Evolutionary conservation across 2,888 invertebrate genomes (phyloP).

Genomic region (Bembecia ichneumoniformis): DNA sequence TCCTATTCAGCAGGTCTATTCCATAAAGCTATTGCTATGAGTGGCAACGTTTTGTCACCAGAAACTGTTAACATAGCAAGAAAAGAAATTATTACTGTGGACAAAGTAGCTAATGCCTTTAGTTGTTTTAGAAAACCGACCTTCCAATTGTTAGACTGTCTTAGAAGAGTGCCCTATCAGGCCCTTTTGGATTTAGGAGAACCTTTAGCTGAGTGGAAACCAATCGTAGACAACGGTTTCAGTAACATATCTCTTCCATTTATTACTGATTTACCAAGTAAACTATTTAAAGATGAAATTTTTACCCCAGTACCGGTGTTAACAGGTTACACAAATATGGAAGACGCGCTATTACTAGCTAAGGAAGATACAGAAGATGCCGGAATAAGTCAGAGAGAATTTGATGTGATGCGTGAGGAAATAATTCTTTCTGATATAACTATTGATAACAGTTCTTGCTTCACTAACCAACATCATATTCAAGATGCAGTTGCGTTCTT

Average conservation of each 20-base stretch:
- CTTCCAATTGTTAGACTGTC: conserved; percentile 76
- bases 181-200: conserved; percentile 75
- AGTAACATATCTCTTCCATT: conserved; percentile 78
- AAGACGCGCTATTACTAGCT: conserved; percentile 78
- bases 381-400: conserved; percentile 73
- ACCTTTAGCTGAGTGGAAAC: conserved; percentile 78
- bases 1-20: conserved; percentile 78
- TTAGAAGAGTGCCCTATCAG: conserved; percentile 74
- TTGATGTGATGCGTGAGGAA: conserved; percentile 76
- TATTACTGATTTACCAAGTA: conserved; percentile 77
- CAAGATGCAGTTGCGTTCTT: conserved; percentile 83
- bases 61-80: conserved; percentile 75
- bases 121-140: conserved; percentile 80
- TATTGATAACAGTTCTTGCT: conserved; percentile 68
- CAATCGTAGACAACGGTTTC: conserved; percentile 80
- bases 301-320: conserved; percentile 80
- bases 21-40: conserved; percentile 84
- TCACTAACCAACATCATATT: conserved; percentile 76
- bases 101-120: conserved; percentile 76
- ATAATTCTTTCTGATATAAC: conserved; percentile 75
- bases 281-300: conserved; percentile 73
- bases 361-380: conserved; percentile 73
- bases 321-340: conserved; percentile 87
- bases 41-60: conserved; percentile 79
- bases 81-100: conserved; percentile 74